Conservation (phyloP, 1,140 invertebrate species). For the Cryptotermes secundus region DNA sequence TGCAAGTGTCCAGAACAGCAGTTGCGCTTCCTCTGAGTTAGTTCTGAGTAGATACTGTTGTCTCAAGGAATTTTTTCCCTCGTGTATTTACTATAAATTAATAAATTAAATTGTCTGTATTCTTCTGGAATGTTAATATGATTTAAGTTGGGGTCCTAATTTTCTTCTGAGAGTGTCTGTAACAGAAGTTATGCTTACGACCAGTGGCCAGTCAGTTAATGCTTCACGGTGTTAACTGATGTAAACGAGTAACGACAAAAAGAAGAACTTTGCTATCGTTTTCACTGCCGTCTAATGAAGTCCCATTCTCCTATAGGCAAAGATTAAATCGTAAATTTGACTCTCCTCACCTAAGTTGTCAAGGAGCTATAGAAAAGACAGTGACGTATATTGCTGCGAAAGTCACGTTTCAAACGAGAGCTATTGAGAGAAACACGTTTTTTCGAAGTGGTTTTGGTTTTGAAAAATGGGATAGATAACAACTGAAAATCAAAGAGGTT, state of each 20-base stretch:
- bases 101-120: too few species aligned
- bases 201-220: background rate
- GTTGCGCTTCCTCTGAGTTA: too few species aligned
- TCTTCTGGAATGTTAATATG: too few species aligned
- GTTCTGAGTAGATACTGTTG: too few species aligned
- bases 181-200: background rate
- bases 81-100: too few species aligned
- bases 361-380: background rate
- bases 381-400: background rate
- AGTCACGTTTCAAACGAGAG: background rate
- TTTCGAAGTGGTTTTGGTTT: background rate
- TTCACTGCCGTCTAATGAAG: background rate
- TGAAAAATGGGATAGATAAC: background rate
- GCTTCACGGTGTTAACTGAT: background rate
- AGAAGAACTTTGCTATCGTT: background rate
- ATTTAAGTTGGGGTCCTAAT: background rate
- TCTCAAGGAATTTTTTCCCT: too few species aligned
- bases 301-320: background rate
- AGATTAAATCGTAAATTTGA: background rate
- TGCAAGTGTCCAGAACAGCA: too few species aligned
- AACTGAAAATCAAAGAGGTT: conserved; percentile 19
- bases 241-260: background rate
- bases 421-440: background rate
- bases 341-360: background rate
- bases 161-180: background rate